A percentile compares a stretch with the other conserved stretches of the same genome.
These are phyloP conservation scores for Acrocyrtus sp. DNA, from an alignment of 2,888 invertebrate species.

Conservation along the genomic window DNA sequence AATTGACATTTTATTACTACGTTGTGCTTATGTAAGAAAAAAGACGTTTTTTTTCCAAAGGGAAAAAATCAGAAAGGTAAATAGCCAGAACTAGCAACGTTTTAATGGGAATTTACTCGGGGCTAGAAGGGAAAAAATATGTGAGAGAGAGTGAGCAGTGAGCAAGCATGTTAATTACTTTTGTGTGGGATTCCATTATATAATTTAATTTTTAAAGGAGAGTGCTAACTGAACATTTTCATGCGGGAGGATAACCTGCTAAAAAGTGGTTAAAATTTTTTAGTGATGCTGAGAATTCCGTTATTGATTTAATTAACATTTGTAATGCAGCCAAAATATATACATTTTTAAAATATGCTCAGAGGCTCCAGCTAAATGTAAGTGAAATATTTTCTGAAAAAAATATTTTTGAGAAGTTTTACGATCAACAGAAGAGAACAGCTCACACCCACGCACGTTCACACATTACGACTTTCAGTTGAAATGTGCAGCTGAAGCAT, in stretches of 20 bases:
- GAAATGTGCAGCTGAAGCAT: background rate
- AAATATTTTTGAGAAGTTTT: background rate
- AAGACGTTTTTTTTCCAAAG: no score
- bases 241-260: background rate
- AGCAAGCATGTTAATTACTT: background rate
- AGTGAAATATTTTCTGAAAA: no score
- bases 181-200: background rate
- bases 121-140: background rate
- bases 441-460: no score
- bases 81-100: background rate
- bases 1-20: no score
- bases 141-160: no score
- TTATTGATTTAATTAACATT: constrained; percentile 51
- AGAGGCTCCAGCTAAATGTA: no score
- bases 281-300: constrained; percentile 40
- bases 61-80: background rate
- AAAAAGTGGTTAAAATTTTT: background rate
- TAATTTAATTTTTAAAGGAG: background rate
- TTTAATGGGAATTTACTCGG: constrained; percentile 19
- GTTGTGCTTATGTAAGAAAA: background rate
- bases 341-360: no score
- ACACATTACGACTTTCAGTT: background rate
- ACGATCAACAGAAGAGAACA: background rate
- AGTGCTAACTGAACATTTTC: constrained; percentile 2
- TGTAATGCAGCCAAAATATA: background rate